phyloP scores from a whole-genome alignment of 2,113 vertebrate genomes.

The Benitochromis conjunctus region DNA sequence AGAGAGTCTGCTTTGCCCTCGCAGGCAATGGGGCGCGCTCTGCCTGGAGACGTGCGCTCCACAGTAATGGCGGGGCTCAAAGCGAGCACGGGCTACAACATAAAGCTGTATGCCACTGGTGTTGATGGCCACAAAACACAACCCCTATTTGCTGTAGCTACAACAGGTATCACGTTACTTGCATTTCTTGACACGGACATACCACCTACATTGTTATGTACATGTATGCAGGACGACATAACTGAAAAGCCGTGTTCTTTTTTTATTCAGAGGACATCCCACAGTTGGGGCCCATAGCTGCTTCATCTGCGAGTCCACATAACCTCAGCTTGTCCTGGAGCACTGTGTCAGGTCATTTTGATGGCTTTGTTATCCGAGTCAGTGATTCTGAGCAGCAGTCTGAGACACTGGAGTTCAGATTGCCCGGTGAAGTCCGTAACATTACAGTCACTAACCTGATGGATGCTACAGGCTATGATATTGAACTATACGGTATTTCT shows the following conservation, averaged over 20 bases:
- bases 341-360: slow-evolving; percentile 70
- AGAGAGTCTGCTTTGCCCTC: slow-evolving; percentile 79
- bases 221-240: not conserved
- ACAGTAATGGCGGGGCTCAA: slow-evolving; percentile 78
- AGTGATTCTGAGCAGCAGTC: slow-evolving; percentile 68
- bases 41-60: slow-evolving; percentile 60
- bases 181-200: not conserved
- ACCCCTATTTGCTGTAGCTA: slow-evolving; percentile 73
- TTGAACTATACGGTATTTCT: slow-evolving; percentile 73
- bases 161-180: slow-evolving; percentile 76
- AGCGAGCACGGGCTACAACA: slow-evolving; percentile 76
- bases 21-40: slow-evolving; percentile 73
- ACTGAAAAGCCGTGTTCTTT: slow-evolving; percentile 55
- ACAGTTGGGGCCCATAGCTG: slow-evolving; percentile 64
- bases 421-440: slow-evolving; percentile 47
- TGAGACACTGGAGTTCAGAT: slow-evolving; percentile 69
- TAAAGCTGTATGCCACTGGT: slow-evolving; percentile 79
- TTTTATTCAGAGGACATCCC: slow-evolving; percentile 72
- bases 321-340: slow-evolving; percentile 75
- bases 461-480: slow-evolving; percentile 72
- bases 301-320: slow-evolving; percentile 62
- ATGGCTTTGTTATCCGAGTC: slow-evolving; percentile 72
- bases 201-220: not conserved
- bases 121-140: slow-evolving; percentile 69
- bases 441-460: slow-evolving; percentile 63